phyloP scores from a whole-genome alignment of 2,888 invertebrate genomes.

The Norana najaformis region DNA sequence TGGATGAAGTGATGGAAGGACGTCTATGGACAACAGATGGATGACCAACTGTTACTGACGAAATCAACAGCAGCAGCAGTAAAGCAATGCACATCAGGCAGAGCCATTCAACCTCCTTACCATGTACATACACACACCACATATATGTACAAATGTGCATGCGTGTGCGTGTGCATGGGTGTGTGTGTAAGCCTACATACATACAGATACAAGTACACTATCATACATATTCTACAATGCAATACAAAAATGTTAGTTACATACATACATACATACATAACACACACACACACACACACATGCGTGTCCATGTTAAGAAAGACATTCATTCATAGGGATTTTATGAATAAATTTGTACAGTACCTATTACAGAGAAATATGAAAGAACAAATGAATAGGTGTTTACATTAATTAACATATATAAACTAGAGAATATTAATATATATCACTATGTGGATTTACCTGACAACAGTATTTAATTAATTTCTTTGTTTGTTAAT shows the following conservation, averaged over 20 bases:
- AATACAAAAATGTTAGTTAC: too few species aligned
- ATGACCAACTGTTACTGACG: not conserved
- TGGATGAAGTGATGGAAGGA: not conserved
- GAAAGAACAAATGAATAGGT: not conserved
- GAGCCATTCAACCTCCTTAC: not conserved
- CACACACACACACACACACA: too few species aligned
- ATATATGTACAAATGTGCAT: not conserved
- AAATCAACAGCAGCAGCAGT: not conserved
- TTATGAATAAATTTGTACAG: too few species aligned
- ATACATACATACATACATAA: too few species aligned
- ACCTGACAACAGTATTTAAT: not conserved
- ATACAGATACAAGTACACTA: too few species aligned
- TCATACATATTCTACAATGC: too few species aligned
- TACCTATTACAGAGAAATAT: not conserved
- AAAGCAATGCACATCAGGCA: not conserved
- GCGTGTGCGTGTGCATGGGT: not conserved
- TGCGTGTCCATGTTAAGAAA: too few species aligned
- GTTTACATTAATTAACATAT: not conserved
- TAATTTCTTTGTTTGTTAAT: not conserved
- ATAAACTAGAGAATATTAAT: not conserved
- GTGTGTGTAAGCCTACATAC: too few species aligned
- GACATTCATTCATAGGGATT: too few species aligned
- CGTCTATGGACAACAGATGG: slow-evolving; percentile 4
- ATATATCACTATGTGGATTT: not conserved
- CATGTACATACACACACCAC: not conserved